Percentiles rank a stretch among this genome's conserved stretches.
These are phyloP conservation scores for Uropetala carovei DNA, from an alignment of 2,888 invertebrate genomes.

Conservation along the genomic window DNA sequence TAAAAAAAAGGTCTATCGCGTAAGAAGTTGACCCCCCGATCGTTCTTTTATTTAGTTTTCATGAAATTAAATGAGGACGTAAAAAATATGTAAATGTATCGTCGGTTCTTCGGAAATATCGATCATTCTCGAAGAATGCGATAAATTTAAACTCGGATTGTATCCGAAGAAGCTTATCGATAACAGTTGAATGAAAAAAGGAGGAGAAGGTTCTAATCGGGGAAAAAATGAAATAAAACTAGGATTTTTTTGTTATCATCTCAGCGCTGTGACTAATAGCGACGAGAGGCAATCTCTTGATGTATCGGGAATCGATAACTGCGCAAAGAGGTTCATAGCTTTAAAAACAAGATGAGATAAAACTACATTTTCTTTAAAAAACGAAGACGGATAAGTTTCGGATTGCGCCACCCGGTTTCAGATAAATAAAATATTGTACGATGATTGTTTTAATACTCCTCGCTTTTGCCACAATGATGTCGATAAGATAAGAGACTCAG, in stretches of 20 bases:
- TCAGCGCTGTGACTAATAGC: background rate
- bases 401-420: background rate
- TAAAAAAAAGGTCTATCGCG: too few species aligned
- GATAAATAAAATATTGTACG: slow-evolving; percentile 2
- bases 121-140: too few species aligned
- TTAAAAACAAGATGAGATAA: background rate
- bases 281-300: background rate
- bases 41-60: too few species aligned
- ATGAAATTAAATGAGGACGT: too few species aligned
- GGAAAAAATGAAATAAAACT: background rate
- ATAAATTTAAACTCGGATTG: background rate
- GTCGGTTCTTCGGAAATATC: too few species aligned
- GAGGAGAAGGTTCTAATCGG: background rate
- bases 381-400: background rate
- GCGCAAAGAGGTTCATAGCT: background rate
- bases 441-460: background rate
- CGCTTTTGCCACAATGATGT: background rate
- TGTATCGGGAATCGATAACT: too few species aligned
- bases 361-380: background rate
- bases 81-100: too few species aligned
- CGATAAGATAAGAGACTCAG: background rate
- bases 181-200: background rate
- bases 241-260: background rate
- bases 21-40: too few species aligned
- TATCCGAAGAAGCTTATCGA: background rate